Base-by-base conservation (phyloP, 2,888 invertebrate genomes). In the Euplagia quadripunctaria region DNA sequence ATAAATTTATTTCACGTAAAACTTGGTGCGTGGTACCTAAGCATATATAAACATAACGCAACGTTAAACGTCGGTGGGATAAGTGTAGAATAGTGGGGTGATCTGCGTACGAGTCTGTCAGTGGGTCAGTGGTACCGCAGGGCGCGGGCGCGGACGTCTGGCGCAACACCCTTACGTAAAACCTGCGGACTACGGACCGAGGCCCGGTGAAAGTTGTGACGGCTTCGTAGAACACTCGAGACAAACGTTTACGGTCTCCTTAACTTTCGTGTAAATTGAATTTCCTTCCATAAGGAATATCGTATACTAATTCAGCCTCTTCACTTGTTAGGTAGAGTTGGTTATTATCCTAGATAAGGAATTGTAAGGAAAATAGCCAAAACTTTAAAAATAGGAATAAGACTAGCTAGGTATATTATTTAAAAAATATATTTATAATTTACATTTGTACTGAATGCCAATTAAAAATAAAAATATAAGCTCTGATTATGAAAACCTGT, bases 101-200 rank as follows among this genome's bases (percentile, higher is more conserved):
- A 84, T 71, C 78, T 82, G 82, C 81, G 85, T 82, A 82, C 81
- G 87, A 89, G 86, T 90, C 88, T 90, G 90, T 91, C 95, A 95
- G 91, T 95, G 94, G 95, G 95, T 95, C 95, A 95, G 92, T 93
- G 92, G 94, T 93, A 91, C 92, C 93, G 91, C 93, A 93, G 94
- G 94, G 93, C 94, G 92, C 90, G 86, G 89, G 87, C 90, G 90
- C 88, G 83, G 87, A 86, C 85, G 86, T 89, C 94, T 95, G 94
- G 93, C 94, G 95, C 94, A 95, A 95, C 93, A 90, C 93, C 93
- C 94, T 95, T 95, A 94, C 96, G 96, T 95, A 95, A 95, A 86
- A 90, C 83, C 84, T 84, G 89, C 90, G 88, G 89, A 87, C 88
- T 87, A 86, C 88, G 89, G 86, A 88, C 89, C 88, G 83, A 87